Conservation (phyloP, 2,797 vertebrate species). For the Serranus cabrilla region DNA sequence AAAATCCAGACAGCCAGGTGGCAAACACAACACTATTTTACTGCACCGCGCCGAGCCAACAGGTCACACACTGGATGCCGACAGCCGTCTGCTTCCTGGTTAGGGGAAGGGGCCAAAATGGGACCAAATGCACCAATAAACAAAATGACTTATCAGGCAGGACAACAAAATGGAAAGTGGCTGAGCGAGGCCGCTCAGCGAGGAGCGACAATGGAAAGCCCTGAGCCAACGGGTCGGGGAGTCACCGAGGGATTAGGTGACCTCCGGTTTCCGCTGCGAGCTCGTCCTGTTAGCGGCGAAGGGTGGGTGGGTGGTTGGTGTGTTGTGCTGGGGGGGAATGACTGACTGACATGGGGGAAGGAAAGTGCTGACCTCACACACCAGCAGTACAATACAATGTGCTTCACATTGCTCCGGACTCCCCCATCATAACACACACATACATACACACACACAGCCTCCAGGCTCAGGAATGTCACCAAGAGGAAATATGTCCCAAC, state of each 20-base stretch:
- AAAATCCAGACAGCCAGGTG: slow-evolving; percentile 67
- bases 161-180: slow-evolving; percentile 74
- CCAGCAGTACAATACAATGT: slow-evolving; percentile 80
- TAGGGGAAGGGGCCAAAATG: slow-evolving; percentile 53
- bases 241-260: slow-evolving; percentile 87
- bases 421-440: slow-evolving; percentile 45
- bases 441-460: slow-evolving; percentile 44
- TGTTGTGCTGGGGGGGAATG: slow-evolving; percentile 39
- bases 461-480: slow-evolving; percentile 79
- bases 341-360: slow-evolving; percentile 79
- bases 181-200: slow-evolving; percentile 70
- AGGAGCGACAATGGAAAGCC: slow-evolving; percentile 85
- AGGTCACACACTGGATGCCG: slow-evolving; percentile 52
- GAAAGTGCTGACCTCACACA: slow-evolving; percentile 87
- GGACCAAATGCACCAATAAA: slow-evolving; percentile 81
- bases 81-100: slow-evolving; percentile 69
- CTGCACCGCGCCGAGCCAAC: slow-evolving; percentile 38
- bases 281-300: slow-evolving; percentile 80
- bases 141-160: slow-evolving; percentile 76
- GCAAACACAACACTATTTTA: slow-evolving; percentile 66
- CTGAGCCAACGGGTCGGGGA: slow-evolving; percentile 84
- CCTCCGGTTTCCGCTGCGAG: slow-evolving; percentile 87
- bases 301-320: slow-evolving; percentile 46
- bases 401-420: slow-evolving; percentile 64
- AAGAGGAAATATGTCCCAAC: slow-evolving; percentile 76